A percentile compares a stretch with the other conserved stretches of the same genome.
Conservation (phyloP, 2,113 vertebrate genomes). For the Hassar affinis region DNA sequence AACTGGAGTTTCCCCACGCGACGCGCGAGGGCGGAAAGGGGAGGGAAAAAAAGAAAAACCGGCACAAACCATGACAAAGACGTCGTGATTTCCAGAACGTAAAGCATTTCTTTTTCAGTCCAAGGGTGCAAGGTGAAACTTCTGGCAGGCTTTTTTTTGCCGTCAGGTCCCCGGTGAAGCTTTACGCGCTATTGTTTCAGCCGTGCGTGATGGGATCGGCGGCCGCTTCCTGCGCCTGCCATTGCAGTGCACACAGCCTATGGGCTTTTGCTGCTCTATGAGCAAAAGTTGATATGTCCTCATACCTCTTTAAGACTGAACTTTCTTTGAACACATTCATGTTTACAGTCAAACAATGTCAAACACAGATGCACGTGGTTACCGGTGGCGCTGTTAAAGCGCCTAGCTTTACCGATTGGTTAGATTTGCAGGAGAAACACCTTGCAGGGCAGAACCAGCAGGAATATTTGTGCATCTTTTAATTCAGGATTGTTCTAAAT, state of each 20-base stretch:
- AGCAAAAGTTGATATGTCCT: slow-evolving; percentile 59
- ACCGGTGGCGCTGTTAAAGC: slow-evolving; percentile 33
- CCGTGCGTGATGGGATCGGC: not conserved
- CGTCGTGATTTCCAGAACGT: slow-evolving; percentile 6
- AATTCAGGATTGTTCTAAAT: not conserved
- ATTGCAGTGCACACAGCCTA: slow-evolving; percentile 35
- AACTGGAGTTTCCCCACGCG: slow-evolving; percentile 76
- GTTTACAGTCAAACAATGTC: slow-evolving; percentile 58
- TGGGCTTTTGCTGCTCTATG: slow-evolving; percentile 45
- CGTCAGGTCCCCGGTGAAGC: not conserved
- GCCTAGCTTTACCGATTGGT: not conserved
- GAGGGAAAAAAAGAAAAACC: not conserved
- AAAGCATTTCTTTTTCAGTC: not conserved
- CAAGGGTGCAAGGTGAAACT: not conserved
- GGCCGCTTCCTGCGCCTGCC: slow-evolving; percentile 5
- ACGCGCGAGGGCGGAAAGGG: slow-evolving; percentile 39
- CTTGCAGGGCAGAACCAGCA: too few relatives aligned
- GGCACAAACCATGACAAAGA: slow-evolving; percentile 38
- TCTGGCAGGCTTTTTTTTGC: not conserved
- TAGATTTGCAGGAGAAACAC: not conserved
- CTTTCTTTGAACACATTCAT: slow-evolving; percentile 60
- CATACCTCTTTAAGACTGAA: slow-evolving; percentile 65
- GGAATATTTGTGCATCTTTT: not conserved
- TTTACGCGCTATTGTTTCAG: slow-evolving; percentile 13
- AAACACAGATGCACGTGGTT: slow-evolving; percentile 53